Conservation (phyloP, 2,113 vertebrate species). For the Mus pahari region DNA sequence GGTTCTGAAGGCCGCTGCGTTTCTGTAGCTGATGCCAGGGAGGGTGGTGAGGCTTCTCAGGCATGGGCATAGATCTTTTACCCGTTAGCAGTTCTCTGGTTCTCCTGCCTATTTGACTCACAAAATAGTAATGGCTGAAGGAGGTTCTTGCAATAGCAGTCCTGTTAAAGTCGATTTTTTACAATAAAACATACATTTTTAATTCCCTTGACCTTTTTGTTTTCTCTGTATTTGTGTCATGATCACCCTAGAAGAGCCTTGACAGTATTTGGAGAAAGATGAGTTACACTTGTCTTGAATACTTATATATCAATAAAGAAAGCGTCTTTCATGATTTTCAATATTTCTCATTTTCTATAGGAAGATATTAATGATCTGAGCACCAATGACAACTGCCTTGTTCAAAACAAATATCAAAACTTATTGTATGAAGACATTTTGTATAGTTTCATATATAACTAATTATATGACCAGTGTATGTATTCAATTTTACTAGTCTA, state of each 20-base stretch:
- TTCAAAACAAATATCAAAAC: background rate
- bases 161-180: slow-evolving; percentile 84
- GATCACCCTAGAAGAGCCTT: slow-evolving; percentile 26
- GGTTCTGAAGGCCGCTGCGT: slow-evolving; percentile 11
- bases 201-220: background rate
- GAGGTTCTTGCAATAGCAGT: slow-evolving; percentile 73
- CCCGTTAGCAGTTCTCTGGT: background rate
- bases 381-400: background rate
- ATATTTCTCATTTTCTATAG: slow-evolving; percentile 8
- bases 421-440: background rate
- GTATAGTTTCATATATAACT: background rate
- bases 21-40: background rate
- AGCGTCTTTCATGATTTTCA: background rate
- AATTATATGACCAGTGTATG: background rate
- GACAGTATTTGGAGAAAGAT: background rate
- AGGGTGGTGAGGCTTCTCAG: background rate
- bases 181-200: slow-evolving; percentile 84
- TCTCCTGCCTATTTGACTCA: slow-evolving; percentile 29
- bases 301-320: background rate
- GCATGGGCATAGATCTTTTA: background rate
- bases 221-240: slow-evolving; percentile 49
- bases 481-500: background rate
- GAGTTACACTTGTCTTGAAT: background rate
- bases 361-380: slow-evolving; percentile 23
- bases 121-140: background rate